Conservation (phyloP, 2,797 vertebrate species). For the Chromis chromis region DNA sequence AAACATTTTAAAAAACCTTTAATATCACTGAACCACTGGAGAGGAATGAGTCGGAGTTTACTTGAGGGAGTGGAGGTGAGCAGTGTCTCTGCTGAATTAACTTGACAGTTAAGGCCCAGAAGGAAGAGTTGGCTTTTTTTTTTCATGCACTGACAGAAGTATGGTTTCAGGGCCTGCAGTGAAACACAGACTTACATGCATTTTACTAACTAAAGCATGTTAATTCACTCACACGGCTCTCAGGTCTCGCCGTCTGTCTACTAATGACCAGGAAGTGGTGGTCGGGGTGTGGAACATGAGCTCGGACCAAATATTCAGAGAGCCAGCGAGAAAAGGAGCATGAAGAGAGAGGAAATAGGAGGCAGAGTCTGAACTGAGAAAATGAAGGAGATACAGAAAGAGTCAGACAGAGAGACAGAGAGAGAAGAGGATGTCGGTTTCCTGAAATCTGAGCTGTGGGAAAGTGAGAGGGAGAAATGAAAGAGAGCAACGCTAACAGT, state of each 20-base stretch:
- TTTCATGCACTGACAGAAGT: conserved; percentile 16
- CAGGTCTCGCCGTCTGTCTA: conserved; percentile 32
- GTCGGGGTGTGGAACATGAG: conserved; percentile 46
- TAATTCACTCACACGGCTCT: conserved; percentile 49
- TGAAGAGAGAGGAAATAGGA: conserved; percentile 16
- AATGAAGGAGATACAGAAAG: conserved; percentile 24
- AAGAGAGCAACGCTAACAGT: conserved; percentile 34
- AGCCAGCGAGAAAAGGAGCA: background rate
- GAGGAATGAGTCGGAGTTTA: conserved; percentile 39
- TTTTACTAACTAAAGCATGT: conserved; percentile 11
- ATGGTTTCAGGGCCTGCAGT: conserved; percentile 31
- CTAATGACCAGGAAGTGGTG: conserved; percentile 45
- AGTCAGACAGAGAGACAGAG: background rate
- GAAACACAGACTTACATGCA: too few relatives aligned
- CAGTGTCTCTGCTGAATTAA: background rate
- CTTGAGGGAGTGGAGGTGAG: conserved; percentile 17
- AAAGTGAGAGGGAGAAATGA: conserved; percentile 40
- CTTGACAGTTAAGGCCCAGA: conserved; percentile 20
- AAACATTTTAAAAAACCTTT: too few relatives aligned
- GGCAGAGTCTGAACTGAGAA: conserved; percentile 13
- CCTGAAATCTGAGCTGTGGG: conserved; percentile 67
- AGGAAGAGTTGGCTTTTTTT: conserved; percentile 7
- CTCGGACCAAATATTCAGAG: conserved; percentile 27
- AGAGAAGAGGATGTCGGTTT: conserved; percentile 47
- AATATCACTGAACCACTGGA: conserved; percentile 4